Evolutionary conservation across 2,888 invertebrate genomes (phyloP), one percentile per base, ranked within the genome.

Genomic region (Dastarcus helophoroides): DNA sequence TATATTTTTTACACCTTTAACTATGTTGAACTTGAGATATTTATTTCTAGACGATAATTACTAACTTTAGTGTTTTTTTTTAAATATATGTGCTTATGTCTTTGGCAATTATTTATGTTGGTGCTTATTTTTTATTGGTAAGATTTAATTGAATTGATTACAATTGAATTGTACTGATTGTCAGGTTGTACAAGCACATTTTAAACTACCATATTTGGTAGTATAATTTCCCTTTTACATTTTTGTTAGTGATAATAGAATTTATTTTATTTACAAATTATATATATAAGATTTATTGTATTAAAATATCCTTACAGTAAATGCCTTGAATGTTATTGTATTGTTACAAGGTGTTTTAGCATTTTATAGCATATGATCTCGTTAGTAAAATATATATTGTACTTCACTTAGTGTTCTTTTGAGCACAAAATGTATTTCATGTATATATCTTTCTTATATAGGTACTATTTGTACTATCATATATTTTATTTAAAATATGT

Each of bases 341-440:
- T 44, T 47, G 44, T 50, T 47, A 40, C 26, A 45, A 38, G 35
- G 30, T 43, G 47, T 45, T 39, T 42, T 46, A 41, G 43, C 44
- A 46, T 51, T 51, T 50, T 49, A 51, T 49, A 47, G 39, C 46
- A 44, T 46, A 48, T 55, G 55, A 55, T 55, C 55, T 55, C 55
- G 53, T 51, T 53, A 50, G 46, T 48, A 44, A 41, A 29, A 27
- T 9, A 24, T 16, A 29, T 41, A 44, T 41, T 42, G 43, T 43
- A 43, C 38, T 42, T 44, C 44, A 35, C 32, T 42, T 37, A 40
- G 39, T 43, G 38, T 46, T 44, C 44, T 42, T 35, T 19, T 37
- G 35, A 40, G 43, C 44, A 46, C 43, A 40, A 38, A 31, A 38
- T 33, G 35, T 28, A 29, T 37, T 42, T 44, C 38, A 42, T 47